Percentiles rank a stretch among this genome's conserved stretches.
Conservation (phyloP, 2,888 invertebrate species). For the Craniophora ligustri region DNA sequence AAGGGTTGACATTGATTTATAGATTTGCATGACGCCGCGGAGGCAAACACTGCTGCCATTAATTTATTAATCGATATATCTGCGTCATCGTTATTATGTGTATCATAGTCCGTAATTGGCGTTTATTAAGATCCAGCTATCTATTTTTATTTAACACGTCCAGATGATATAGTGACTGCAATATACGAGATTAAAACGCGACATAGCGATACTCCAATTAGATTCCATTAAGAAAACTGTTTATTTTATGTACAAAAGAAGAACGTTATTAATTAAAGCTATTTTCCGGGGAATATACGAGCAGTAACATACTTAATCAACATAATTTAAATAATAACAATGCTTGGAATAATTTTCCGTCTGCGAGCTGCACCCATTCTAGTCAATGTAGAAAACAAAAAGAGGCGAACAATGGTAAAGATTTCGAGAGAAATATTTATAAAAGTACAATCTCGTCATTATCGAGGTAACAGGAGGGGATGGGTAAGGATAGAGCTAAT, state of each 20-base stretch:
- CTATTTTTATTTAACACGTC: too few species aligned
- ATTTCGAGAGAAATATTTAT: constrained; percentile 31
- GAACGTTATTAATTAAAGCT: constrained; percentile 15
- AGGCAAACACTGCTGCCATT: constrained; percentile 12
- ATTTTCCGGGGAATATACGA: neutral
- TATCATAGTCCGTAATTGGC: constrained; percentile 18
- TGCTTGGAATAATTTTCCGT: constrained; percentile 14
- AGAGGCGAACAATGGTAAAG: constrained; percentile 21
- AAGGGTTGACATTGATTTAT: constrained; percentile 44
- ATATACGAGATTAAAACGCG: neutral
- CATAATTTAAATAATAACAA: constrained; percentile 26
- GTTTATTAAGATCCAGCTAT: too few species aligned
- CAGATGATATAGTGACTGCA: too few species aligned
- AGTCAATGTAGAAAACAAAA: constrained; percentile 29
- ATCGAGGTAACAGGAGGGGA: constrained; percentile 23
- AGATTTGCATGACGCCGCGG: constrained; percentile 28
- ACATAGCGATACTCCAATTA: neutral
- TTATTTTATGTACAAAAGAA: constrained; percentile 15
- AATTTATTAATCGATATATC: constrained; percentile 27
- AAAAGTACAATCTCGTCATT: constrained; percentile 33
- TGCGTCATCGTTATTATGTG: constrained; percentile 3
- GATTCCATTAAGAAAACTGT: constrained; percentile 1
- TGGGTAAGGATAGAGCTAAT: constrained; percentile 19
- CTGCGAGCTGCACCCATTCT: constrained; percentile 23
- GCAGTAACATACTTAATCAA: constrained; percentile 3